A percentile compares a stretch with the other conserved stretches of the same genome.
Evolutionary conservation across 2,113 vertebrate species (phyloP).

Genomic region (Podiceps cristatus): DNA sequence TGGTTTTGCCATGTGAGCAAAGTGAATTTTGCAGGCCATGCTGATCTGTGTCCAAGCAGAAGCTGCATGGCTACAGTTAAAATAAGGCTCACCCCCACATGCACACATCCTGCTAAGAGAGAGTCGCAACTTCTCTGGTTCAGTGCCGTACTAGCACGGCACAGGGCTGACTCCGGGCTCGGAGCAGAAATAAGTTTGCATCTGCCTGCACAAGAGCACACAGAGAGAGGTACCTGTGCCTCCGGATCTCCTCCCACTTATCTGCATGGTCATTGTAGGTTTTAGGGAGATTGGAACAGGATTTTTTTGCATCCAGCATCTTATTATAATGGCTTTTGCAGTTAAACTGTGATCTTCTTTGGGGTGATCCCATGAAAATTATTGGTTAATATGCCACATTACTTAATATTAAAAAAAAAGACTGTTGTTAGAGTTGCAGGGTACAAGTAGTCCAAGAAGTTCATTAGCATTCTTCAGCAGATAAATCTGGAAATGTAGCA

Average conservation of each 20-base stretch:
- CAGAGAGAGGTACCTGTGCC: background rate
- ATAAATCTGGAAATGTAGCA: background rate
- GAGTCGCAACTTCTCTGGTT: background rate
- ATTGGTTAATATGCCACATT: background rate
- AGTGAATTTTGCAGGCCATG: background rate
- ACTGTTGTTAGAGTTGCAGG: background rate
- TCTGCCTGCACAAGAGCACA: background rate
- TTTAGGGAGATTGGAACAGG: background rate
- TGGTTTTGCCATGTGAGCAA: background rate
- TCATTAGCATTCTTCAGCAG: constrained; percentile 29
- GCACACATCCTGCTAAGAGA: background rate
- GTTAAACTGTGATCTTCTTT: background rate
- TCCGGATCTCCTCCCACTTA: background rate
- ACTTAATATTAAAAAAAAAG: background rate
- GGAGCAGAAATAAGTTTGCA: background rate
- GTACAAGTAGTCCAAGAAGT: background rate
- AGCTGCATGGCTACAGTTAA: background rate
- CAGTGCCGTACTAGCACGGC: background rate
- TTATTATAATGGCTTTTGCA: background rate
- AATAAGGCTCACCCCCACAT: background rate
- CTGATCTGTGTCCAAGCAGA: background rate
- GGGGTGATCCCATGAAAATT: background rate
- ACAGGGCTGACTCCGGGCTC: background rate
- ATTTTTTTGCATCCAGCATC: background rate
- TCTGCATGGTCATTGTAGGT: background rate